These are phyloP conservation scores for Patella vulgata DNA, from an alignment of 1,140 invertebrate species.

Conservation along the genomic window DNA sequence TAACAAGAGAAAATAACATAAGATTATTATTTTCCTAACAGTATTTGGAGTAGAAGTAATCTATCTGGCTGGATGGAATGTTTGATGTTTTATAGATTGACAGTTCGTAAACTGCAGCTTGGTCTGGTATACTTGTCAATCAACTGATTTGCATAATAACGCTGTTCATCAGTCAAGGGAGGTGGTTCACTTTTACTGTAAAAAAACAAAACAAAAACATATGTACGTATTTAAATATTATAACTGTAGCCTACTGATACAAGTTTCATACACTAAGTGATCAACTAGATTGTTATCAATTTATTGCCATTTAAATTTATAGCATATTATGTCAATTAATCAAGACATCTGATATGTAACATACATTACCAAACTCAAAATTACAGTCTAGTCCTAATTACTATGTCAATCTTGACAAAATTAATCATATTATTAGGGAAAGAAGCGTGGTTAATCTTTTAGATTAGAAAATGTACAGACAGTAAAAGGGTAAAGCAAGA, in stretches of 20 bases:
- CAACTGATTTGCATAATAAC: slow-evolving; percentile 52
- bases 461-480: too few relatives aligned
- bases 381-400: too few relatives aligned
- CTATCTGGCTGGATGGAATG: too few relatives aligned
- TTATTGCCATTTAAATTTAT: background rate
- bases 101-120: too few relatives aligned
- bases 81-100: too few relatives aligned
- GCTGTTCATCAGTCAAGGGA: slow-evolving; percentile 45
- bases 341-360: background rate
- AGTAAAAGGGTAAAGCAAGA: too few relatives aligned
- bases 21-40: too few relatives aligned
- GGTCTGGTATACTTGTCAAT: slow-evolving; percentile 51
- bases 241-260: background rate
- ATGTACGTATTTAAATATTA: slow-evolving; percentile 8
- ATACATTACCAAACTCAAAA: background rate
- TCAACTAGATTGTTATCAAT: background rate
- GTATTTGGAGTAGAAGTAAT: too few relatives aligned
- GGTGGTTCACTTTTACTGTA: slow-evolving; percentile 23
- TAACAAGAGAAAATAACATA: too few relatives aligned
- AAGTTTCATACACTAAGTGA: slow-evolving; percentile 1
- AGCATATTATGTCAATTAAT: background rate
- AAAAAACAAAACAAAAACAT: background rate
- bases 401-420: too few relatives aligned
- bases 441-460: too few relatives aligned
- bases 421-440: too few relatives aligned